These are phyloP conservation scores for Neolamprologus cancellatus DNA, from an alignment of 2,113 vertebrate species.

Conservation along the genomic window DNA sequence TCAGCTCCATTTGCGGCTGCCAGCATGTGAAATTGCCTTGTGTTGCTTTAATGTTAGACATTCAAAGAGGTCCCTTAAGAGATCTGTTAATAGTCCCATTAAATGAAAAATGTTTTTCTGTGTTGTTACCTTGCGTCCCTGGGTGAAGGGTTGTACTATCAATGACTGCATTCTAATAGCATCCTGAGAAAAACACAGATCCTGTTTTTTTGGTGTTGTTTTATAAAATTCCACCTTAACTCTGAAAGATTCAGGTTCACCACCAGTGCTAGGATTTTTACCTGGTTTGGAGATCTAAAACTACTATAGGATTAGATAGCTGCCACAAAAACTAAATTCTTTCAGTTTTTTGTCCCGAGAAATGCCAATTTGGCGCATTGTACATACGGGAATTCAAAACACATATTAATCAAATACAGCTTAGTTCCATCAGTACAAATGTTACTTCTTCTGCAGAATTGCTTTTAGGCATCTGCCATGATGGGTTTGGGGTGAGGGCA, in stretches of 20 bases:
- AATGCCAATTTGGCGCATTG: background rate
- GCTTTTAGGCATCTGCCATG: background rate
- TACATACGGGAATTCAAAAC: background rate
- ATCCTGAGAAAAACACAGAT: background rate
- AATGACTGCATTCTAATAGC: background rate
- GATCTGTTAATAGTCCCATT: slow-evolving; percentile 2
- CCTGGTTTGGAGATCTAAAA: background rate
- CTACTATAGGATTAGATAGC: background rate
- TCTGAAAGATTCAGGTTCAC: background rate
- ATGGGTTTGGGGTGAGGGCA: background rate
- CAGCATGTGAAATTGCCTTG: slow-evolving; percentile 14
- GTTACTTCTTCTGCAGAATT: background rate
- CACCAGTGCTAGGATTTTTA: background rate
- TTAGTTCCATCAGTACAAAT: background rate
- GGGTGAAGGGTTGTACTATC: background rate
- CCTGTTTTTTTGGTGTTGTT: background rate
- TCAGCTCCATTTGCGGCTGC: slow-evolving; percentile 23
- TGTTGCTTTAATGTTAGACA: slow-evolving; percentile 22
- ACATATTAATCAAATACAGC: background rate
- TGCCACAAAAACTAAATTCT: background rate
- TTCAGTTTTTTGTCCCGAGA: background rate
- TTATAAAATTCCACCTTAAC: background rate
- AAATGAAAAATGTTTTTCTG: background rate
- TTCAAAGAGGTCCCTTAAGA: slow-evolving; percentile 8
- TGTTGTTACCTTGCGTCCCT: background rate